A percentile compares a stretch with the other conserved stretches of the same genome.
Evolutionary conservation across 2,113 vertebrate species (phyloP).

Genomic region (Microcebus tavaratra): DNA sequence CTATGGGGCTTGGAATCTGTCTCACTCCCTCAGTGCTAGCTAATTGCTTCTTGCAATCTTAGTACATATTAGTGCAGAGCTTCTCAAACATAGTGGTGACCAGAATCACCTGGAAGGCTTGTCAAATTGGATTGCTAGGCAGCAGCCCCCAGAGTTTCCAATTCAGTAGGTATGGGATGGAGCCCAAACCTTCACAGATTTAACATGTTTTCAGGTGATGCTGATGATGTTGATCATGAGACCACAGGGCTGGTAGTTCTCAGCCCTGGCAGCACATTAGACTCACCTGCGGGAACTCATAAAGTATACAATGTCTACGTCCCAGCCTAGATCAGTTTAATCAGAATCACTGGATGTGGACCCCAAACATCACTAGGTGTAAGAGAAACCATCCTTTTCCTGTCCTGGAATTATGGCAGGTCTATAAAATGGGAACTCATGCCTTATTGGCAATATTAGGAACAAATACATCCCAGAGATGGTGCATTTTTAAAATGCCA

Average conservation of each 20-base stretch:
- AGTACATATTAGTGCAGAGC: neutral
- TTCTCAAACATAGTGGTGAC: conserved; percentile 22
- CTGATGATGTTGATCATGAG: neutral
- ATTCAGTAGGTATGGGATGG: neutral
- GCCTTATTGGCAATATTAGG: neutral
- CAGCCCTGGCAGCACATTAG: neutral
- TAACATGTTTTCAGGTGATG: neutral
- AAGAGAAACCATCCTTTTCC: neutral
- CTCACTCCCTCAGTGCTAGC: neutral
- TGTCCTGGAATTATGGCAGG: neutral
- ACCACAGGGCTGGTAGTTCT: neutral
- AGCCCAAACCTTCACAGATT: neutral
- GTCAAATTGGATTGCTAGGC: neutral
- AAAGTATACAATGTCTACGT: neutral
- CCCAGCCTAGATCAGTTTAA: neutral
- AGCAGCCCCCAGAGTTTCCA: neutral
- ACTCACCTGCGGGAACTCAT: neutral
- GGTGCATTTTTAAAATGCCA: neutral
- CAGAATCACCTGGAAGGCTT: neutral
- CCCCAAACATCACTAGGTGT: neutral
- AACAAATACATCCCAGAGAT: neutral
- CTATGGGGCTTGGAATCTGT: neutral
- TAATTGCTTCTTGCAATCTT: neutral
- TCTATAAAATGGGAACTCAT: neutral
- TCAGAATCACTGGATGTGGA: neutral